Evolutionary conservation across 2,888 invertebrate genomes (phyloP).

Genomic region (Chouioia cunea): DNA sequence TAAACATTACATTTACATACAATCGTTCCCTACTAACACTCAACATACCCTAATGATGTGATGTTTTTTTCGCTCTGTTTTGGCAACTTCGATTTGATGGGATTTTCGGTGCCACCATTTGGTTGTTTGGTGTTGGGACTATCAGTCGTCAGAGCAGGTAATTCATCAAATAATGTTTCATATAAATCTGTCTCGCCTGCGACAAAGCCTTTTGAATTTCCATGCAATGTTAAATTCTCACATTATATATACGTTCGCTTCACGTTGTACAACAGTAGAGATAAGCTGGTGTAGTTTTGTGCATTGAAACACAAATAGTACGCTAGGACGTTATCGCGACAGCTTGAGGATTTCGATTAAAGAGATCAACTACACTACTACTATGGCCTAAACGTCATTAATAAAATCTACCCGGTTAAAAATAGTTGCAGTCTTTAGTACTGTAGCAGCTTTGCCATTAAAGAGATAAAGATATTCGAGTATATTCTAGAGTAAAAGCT

Average conservation of each 20-base stretch:
- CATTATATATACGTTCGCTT: constrained; percentile 2
- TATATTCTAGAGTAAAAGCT: too few relatives aligned
- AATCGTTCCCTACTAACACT: constrained; percentile 59
- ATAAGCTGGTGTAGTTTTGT: constrained; percentile 4
- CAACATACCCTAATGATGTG: constrained; percentile 62
- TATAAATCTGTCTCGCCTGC: constrained; percentile 18
- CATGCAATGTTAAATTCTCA: constrained; percentile 22
- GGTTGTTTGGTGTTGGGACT: constrained; percentile 66
- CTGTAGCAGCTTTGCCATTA: constrained; percentile 27
- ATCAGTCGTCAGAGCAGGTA: constrained; percentile 68
- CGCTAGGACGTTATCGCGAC: too few relatives aligned
- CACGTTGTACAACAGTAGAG: neutral
- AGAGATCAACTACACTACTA: constrained; percentile 3
- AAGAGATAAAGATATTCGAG: constrained; percentile 7
- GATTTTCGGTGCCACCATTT: constrained; percentile 64
- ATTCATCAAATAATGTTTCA: constrained; percentile 48
- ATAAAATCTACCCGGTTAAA: neutral
- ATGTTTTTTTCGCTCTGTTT: constrained; percentile 64
- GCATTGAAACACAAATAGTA: constrained; percentile 7
- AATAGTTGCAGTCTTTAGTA: constrained; percentile 24
- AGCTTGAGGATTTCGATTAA: neutral
- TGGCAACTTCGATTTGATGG: constrained; percentile 64
- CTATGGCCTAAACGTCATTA: constrained; percentile 1
- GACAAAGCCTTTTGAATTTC: neutral
- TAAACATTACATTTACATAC: constrained; percentile 40